Percentiles rank a stretch among this genome's conserved stretches.
These are phyloP conservation scores for Idaea aversata DNA, from an alignment of 2,888 invertebrate species.

Conservation along the genomic window DNA sequence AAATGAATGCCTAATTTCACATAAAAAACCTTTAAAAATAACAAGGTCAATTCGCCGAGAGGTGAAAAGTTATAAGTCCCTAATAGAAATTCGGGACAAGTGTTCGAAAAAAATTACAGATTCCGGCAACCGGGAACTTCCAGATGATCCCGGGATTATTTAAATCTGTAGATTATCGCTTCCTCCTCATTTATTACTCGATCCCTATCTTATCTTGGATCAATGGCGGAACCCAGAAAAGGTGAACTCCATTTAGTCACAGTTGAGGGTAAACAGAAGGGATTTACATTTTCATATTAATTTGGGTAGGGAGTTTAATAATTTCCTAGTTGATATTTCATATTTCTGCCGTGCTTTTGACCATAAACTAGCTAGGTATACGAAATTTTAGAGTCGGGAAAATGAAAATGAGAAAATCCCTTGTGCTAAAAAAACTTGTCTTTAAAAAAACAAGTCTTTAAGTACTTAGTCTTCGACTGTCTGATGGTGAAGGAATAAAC, in stretches of 20 bases:
- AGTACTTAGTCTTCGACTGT: too few species aligned
- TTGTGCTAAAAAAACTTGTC: too few species aligned
- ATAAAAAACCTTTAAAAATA: neutral
- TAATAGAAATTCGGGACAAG: constrained; percentile 38
- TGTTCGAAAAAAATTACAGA: constrained; percentile 37
- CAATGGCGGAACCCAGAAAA: constrained; percentile 39
- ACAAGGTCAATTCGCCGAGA: neutral
- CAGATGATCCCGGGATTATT: constrained; percentile 41
- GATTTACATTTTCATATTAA: constrained; percentile 5
- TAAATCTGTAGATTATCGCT: constrained; percentile 46
- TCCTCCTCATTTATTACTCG: constrained; percentile 43
- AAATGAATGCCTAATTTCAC: neutral
- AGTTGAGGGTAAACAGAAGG: constrained; percentile 3
- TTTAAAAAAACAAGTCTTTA: too few species aligned
- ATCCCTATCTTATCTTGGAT: constrained; percentile 46
- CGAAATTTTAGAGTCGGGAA: too few species aligned
- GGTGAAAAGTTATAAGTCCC: constrained; percentile 2
- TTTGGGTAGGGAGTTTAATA: neutral
- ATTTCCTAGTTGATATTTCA: neutral
- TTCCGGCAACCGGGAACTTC: constrained; percentile 32
- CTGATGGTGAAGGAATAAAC: too few species aligned
- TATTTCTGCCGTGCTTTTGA: too few species aligned
- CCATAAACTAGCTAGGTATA: too few species aligned
- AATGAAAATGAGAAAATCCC: too few species aligned
- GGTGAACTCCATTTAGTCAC: constrained; percentile 31